These are phyloP conservation scores for Mechanitis mazaeus DNA, from an alignment of 2,888 invertebrate genomes.

Conservation along the genomic window DNA sequence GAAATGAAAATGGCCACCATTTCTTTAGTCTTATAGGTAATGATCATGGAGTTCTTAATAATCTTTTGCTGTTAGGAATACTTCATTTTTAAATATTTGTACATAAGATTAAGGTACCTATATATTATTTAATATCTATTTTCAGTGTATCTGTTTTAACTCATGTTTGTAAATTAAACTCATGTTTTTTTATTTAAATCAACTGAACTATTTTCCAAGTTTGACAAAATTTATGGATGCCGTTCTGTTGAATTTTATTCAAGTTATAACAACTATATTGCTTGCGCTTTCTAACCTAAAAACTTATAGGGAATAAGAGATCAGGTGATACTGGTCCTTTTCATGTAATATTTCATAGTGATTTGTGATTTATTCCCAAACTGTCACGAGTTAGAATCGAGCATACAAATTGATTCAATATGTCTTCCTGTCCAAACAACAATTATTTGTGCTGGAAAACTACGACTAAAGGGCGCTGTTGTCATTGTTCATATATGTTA, in stretches of 20 bases:
- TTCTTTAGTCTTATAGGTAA: slow-evolving; percentile 10
- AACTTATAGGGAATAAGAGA: slow-evolving; percentile 8
- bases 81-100: too few relatives aligned
- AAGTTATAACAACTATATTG: too few relatives aligned
- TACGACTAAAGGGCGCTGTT: slow-evolving; percentile 16
- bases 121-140: too few relatives aligned
- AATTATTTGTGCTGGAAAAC: slow-evolving; percentile 36
- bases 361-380: slow-evolving; percentile 48
- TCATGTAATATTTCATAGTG: slow-evolving; percentile 51
- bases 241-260: too few relatives aligned
- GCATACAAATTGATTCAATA: slow-evolving; percentile 59
- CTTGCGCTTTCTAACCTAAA: neutral
- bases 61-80: too few relatives aligned
- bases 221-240: too few relatives aligned
- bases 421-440: slow-evolving; percentile 42
- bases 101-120: too few relatives aligned
- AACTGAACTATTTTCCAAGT: too few relatives aligned
- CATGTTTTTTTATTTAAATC: too few relatives aligned
- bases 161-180: too few relatives aligned
- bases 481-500: neutral
- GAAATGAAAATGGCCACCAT: slow-evolving; percentile 7
- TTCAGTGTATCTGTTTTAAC: too few relatives aligned
- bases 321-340: slow-evolving; percentile 27
- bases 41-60: slow-evolving; percentile 3
- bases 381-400: slow-evolving; percentile 46